These are phyloP conservation scores for Amiota mariae DNA, from an alignment of 2,888 invertebrate species.

Conservation along the genomic window DNA sequence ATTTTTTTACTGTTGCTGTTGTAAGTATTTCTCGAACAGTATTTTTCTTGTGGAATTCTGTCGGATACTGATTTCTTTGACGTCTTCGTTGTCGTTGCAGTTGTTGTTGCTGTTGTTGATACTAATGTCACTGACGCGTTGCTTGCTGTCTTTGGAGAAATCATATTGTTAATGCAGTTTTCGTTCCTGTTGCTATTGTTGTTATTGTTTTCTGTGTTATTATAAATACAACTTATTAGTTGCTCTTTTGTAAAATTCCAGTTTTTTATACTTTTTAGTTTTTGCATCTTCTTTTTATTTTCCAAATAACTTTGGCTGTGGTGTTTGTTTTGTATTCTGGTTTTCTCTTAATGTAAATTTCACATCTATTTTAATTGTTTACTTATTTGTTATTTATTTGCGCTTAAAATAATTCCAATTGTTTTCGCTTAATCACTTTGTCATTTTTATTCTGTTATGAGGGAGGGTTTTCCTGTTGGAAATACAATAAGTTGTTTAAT, in stretches of 20 bases:
- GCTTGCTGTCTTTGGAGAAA: constrained; percentile 50
- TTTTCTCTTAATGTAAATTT: constrained; percentile 32
- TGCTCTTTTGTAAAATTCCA: background rate
- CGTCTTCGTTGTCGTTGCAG: constrained; percentile 9
- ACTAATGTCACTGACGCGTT: constrained; percentile 29
- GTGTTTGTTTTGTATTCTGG: constrained; percentile 5
- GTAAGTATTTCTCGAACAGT: background rate
- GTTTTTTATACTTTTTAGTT: constrained; percentile 36
- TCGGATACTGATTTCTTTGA: background rate
- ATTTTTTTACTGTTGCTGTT: constrained; percentile 38
- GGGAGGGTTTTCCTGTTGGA: background rate
- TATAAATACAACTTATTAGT: constrained; percentile 10
- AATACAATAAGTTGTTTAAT: background rate
- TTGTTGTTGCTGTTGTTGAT: constrained; percentile 4
- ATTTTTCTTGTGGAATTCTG: too few species aligned
- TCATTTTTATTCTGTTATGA: background rate
- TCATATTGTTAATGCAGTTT: constrained; percentile 26
- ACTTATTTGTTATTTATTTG: background rate
- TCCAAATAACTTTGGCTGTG: constrained; percentile 5
- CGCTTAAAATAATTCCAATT: constrained; percentile 19
- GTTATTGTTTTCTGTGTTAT: constrained; percentile 7
- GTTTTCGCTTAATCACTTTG: constrained; percentile 1
- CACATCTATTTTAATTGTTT: constrained; percentile 29
- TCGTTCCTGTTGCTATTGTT: constrained; percentile 5
- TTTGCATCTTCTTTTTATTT: constrained; percentile 43